phyloP scores from a whole-genome alignment of 2,797 vertebrate species.

The Remorina albescens region DNA sequence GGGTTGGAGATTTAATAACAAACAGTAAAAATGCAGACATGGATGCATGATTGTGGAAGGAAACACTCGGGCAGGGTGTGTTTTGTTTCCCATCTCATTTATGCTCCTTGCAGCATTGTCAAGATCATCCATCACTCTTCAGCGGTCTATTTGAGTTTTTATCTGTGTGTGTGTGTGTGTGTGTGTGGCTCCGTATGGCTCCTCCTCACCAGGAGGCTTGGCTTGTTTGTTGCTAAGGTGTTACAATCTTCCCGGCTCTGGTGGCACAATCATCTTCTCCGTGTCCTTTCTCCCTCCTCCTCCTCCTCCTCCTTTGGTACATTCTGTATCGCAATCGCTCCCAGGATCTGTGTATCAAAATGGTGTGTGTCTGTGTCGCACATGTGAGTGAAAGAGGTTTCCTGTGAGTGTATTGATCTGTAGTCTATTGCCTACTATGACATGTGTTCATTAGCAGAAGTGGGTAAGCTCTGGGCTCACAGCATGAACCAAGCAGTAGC shows the following conservation, averaged over 20 bases:
- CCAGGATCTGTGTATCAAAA: conserved; percentile 51
- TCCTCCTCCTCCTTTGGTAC: conserved; percentile 40
- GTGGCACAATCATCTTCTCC: conserved; percentile 72
- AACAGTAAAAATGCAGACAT: conserved; percentile 17
- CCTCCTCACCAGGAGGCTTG: conserved; percentile 78
- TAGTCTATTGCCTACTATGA: conserved; percentile 56
- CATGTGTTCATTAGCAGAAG: conserved; percentile 73
- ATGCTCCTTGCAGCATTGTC: conserved; percentile 53
- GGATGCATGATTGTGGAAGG: conserved; percentile 17
- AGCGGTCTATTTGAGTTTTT: conserved; percentile 35
- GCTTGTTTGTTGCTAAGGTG: conserved; percentile 88
- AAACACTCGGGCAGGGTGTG: conserved; percentile 3
- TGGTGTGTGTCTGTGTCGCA: conserved; percentile 28
- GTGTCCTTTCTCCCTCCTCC: conserved; percentile 45
- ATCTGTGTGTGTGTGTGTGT: conserved; percentile 31
- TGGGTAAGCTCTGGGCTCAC: conserved; percentile 54
- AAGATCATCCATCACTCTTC: conserved; percentile 53
- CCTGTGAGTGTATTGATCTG: conserved; percentile 72
- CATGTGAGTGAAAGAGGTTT: conserved; percentile 58
- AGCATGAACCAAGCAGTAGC: conserved; percentile 34
- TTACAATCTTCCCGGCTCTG: conserved; percentile 80
- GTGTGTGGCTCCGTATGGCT: conserved; percentile 59
- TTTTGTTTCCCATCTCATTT: conserved; percentile 38
- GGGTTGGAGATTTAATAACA: conserved; percentile 40
- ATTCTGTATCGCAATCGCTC: conserved; percentile 52